These are phyloP conservation scores for Chionoecetes opilio DNA, from an alignment of 1,140 invertebrate genomes.

Conservation along the genomic window DNA sequence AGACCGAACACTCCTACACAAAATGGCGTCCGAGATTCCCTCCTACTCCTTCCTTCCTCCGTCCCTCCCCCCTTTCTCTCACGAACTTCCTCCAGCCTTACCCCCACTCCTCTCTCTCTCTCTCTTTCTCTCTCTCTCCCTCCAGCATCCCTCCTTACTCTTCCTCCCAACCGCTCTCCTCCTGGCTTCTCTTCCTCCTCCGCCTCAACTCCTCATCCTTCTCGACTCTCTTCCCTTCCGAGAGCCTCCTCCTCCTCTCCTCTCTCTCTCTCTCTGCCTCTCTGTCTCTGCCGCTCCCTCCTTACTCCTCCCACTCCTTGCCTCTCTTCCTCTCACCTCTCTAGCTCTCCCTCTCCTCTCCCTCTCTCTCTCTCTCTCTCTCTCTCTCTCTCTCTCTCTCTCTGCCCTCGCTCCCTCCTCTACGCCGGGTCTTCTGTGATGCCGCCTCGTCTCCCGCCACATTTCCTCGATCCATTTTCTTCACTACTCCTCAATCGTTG, in stretches of 20 bases:
- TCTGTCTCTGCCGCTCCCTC: background rate
- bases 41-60: background rate
- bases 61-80: constrained; percentile 6
- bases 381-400: no score
- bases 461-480: constrained; percentile 35
- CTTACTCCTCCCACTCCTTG: background rate
- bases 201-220: constrained; percentile 58
- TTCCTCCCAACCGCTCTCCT: background rate
- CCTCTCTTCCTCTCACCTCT: constrained; percentile 40
- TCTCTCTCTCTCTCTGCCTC: background rate
- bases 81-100: constrained; percentile 33
- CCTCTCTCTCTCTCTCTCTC: background rate
- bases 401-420: constrained; percentile 30
- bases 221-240: constrained; percentile 60
- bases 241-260: background rate
- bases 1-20: constrained; percentile 69
- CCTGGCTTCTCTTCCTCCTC: constrained; percentile 39
- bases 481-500: background rate
- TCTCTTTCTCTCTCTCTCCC: constrained; percentile 39
- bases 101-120: background rate
- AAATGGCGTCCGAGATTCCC: constrained; percentile 74
- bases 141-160: background rate
- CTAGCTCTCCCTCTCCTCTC: background rate
- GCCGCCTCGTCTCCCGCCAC: background rate
- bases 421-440: background rate